Evolutionary conservation across 2,888 invertebrate species (phyloP), one percentile per base, ranked within the genome.

Genomic region (Dioctria linearis): DNA sequence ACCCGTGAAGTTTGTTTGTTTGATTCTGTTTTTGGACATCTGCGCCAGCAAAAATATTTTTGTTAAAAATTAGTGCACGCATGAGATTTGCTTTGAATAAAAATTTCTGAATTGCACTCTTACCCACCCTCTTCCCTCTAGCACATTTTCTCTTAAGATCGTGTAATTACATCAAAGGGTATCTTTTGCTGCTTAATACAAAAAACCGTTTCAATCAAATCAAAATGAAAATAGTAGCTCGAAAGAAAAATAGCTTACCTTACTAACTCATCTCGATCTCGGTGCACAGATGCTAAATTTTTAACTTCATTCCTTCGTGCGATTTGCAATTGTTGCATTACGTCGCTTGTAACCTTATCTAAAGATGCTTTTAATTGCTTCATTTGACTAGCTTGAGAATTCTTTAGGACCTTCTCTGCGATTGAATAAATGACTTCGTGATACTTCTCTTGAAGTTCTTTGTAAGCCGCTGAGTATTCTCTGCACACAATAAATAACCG

Each of bases 211-310:
- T 25, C 25, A 25, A 25, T 25, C 25, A 25, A 25, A 25, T 25
- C 25, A 25, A 1, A 25, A 2, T 25, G 25, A 25, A 25, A 25
- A 25, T 25, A 25, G 2, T 25, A 25, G 25, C 25, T 2, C 25
- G 25, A 25, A 25, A 25, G 25, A 25, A 25, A 25, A 25, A 25
- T 25, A 54, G 73, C 90, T 80, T 85, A 97, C 96, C 91, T 97
- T 94, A 86, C 97, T 85, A 98, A 91, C 88, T 98, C 98, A 84
- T 96, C 97, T 85, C 97, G 95, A 88, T 98, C 97, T 84, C 95
- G 93, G 87, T 97, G 96, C 81, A 94, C 94, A 87, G 96, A 95
- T 40, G 95, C 94, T 82, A 98, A 90, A 71, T 93, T 93, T 87
- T 96, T 97, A 81, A 97, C 95, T 88, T 98, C 97, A 85, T 95